Evolutionary conservation across 64 coral and sea anemone species (phyloP), one percentile per base, ranked within the genome.

Genomic region (Pachyseris speciosa): DNA sequence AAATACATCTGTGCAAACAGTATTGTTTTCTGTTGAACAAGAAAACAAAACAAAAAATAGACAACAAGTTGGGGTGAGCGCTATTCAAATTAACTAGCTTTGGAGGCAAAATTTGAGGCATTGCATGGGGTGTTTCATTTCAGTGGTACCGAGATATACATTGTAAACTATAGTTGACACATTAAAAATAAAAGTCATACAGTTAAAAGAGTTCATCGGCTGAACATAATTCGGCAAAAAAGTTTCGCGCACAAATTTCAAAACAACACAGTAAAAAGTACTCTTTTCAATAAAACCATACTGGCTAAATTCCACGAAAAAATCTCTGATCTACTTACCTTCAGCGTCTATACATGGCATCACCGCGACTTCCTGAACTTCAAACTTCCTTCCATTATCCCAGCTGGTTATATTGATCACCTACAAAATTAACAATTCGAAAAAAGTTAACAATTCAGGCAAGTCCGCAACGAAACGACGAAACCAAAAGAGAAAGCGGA

Each of bases 351-450:
- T 61, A 41, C 77, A 81, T 4, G 52, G 4, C 12, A 9, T 61
- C 19, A 64, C 20, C 32, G 60, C 53, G 8, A 81, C 30, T 25
- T 61, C 19, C 39, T 92, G 79, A 31, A 92, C 67, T 47, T 92
- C 65, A 47, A 73, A 84, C 45, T 2, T 64, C 10, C 61, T 51
- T 17, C 89, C 89, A 17, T 70, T 65, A 29, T 75, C 89, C 89
- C 89, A 92, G 69, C 70, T 72, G 16, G 89, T 84, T 64, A 84
- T 75, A 38, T 92, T 92, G 51, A 92, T 92, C 3, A 84, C 57
- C 89, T 92, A 22, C 2, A 69, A 69, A 85, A 7, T 7, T 1
- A 72, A 9, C 37, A 34, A 30, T 69, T 69, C 10, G 20, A 5
- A 7, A 65, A 65, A 5, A 3, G 29, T 31, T 65, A 19, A 6